phyloP scores from a whole-genome alignment of 2,888 invertebrate genomes.

The Epistrophe grossulariae region DNA sequence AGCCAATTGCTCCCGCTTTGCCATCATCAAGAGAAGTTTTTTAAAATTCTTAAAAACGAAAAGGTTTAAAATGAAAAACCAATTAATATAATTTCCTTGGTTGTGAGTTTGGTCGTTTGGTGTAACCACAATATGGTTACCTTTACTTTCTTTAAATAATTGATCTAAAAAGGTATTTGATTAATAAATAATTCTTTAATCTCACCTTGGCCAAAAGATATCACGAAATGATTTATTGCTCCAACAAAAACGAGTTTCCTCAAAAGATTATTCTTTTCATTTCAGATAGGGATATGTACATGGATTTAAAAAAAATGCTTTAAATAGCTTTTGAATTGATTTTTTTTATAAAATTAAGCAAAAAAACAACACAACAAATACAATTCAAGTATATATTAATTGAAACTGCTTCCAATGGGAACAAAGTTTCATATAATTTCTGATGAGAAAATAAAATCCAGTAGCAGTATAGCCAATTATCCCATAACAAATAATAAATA shows the following conservation, averaged over 20 bases:
- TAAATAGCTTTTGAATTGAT: conserved; percentile 47
- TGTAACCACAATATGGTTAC: too few species aligned
- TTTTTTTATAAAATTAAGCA: conserved; percentile 45
- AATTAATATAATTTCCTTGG: too few species aligned
- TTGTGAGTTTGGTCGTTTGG: too few species aligned
- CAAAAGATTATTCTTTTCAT: neutral
- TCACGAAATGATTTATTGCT: neutral
- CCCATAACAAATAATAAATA: conserved; percentile 9
- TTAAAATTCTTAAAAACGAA: too few species aligned
- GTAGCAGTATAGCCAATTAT: conserved; percentile 37
- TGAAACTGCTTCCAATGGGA: conserved; percentile 58
- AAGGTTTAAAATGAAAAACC: too few species aligned
- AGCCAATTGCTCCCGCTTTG: too few species aligned
- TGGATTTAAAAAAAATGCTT: conserved; percentile 15
- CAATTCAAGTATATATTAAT: conserved; percentile 54
- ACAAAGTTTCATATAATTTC: conserved; percentile 51
- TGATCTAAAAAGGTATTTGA: neutral
- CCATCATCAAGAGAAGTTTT: too few species aligned
- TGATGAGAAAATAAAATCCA: conserved; percentile 48
- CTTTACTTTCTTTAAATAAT: too few species aligned
- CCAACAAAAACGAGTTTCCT: neutral
- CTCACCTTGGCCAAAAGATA: neutral
- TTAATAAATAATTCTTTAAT: neutral
- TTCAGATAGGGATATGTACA: neutral
- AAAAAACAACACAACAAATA: conserved; percentile 20